Evolutionary conservation across 2,113 vertebrate genomes (phyloP), one percentile per base, ranked within the genome.

Genomic region (Lepisosteus oculatus): DNA sequence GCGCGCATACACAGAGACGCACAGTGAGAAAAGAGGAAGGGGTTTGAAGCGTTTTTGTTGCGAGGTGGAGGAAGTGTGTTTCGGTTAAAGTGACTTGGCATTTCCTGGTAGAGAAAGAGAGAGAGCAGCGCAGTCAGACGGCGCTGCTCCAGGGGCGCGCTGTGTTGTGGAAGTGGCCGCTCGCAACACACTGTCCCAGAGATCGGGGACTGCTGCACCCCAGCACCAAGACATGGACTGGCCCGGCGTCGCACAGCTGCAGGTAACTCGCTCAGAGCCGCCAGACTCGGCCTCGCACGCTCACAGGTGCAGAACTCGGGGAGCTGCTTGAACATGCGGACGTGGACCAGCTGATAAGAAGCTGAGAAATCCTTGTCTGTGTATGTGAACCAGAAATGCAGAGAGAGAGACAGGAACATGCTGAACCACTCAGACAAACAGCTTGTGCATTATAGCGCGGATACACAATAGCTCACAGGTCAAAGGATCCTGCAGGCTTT

Each of bases 211-310:
- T 62, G 64, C 69, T 76, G 77, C 74, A 74, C 72, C 76, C 77
- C 56, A 76, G 86, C 85, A 81, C 90, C 91, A 90, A 90, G 83
- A 85, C 82, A 92, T 92, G 91, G 91, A 92, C 86, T 88, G 84
- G 87, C 74, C 70, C 74, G 79, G 78, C 78, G 85, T 74, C 77
- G 85, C 86, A 74, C 77, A 76, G 70, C 84, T 85, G 81, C 81
- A 90, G 90, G 90, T 93, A 90, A 92, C 76, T 75, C 74, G 74
- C 57, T 72, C 15, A 4, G 54, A 63, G 68, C 57, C 79, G 76
- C 76, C 4, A 70, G 5, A 6, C 47, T 51, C 47, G 5, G 5
- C 9, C 47, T 51, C 47, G 9, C 47, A 51, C 47, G 9, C 47
- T 6, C 47, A 51, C 47, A 51, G 47, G 29, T 29, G 29, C 29